A percentile compares a stretch with the other conserved stretches of the same genome.
phyloP scores from a whole-genome alignment of 1,140 invertebrate species.

The Chrysomallon squamiferum region DNA sequence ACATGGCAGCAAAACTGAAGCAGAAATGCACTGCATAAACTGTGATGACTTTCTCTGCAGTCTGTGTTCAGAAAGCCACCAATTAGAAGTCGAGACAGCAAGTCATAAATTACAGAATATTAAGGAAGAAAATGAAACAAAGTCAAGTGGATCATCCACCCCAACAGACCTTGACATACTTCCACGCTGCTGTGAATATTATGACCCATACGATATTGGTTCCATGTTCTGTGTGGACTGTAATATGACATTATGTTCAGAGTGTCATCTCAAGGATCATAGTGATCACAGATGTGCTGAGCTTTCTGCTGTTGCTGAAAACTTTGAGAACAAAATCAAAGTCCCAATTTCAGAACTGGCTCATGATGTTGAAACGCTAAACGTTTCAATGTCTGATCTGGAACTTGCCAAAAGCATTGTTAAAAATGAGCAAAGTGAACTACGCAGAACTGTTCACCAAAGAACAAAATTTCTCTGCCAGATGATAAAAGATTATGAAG shows the following conservation, averaged over 20 bases:
- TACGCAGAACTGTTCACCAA: slow-evolving; percentile 31
- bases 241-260: slow-evolving; percentile 43
- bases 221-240: slow-evolving; percentile 53
- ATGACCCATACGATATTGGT: slow-evolving; percentile 51
- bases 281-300: slow-evolving; percentile 49
- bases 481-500: slow-evolving; percentile 48
- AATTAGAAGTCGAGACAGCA: slow-evolving; percentile 30
- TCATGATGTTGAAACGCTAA: slow-evolving; percentile 36
- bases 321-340: slow-evolving; percentile 52
- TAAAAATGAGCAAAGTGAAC: slow-evolving; percentile 23
- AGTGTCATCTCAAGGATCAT: slow-evolving; percentile 40
- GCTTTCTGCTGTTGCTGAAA: slow-evolving; percentile 42
- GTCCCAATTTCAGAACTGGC: slow-evolving; percentile 42
- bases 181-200: slow-evolving; percentile 40
- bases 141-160: slow-evolving; percentile 5
- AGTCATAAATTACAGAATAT: slow-evolving; percentile 38
- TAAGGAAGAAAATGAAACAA: slow-evolving; percentile 25
- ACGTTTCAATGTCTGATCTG: slow-evolving; percentile 26
- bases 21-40: slow-evolving; percentile 37
- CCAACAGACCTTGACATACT: slow-evolving; percentile 17
- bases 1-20: slow-evolving; percentile 28
- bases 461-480: slow-evolving; percentile 43
- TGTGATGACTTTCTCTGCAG: slow-evolving; percentile 48
- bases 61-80: slow-evolving; percentile 25
- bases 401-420: slow-evolving; percentile 30